phyloP scores from a whole-genome alignment of 2,888 invertebrate species.

The Athalia cordata region DNA sequence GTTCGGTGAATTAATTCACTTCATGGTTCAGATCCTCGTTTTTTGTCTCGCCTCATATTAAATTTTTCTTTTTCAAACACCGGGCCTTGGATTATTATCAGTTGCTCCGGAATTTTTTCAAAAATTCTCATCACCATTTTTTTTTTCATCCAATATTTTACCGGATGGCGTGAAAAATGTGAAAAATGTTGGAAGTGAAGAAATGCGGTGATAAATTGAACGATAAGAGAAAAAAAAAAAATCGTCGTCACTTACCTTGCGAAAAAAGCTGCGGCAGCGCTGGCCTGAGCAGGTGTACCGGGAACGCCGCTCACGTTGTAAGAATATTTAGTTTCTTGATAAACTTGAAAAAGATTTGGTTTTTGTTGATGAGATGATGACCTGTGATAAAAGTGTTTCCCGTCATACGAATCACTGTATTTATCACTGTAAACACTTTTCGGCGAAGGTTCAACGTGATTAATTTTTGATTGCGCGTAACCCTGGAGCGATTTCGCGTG shows the following conservation, averaged over 20 bases:
- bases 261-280: conserved; percentile 78
- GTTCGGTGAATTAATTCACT: too few relatives aligned
- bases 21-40: too few relatives aligned
- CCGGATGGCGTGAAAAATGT: background rate
- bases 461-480: conserved; percentile 51
- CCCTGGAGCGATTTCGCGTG: conserved; percentile 63
- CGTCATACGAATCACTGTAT: conserved; percentile 63
- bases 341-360: conserved; percentile 64
- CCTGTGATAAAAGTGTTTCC: conserved; percentile 55
- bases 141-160: too few relatives aligned
- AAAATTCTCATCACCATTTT: too few relatives aligned
- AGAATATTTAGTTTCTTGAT: conserved; percentile 75
- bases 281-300: conserved; percentile 75
- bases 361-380: conserved; percentile 59
- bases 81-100: too few relatives aligned
- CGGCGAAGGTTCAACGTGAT: conserved; percentile 8
- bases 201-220: background rate
- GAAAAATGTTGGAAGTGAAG: background rate
- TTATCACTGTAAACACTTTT: conserved; percentile 61
- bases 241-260: conserved; percentile 74
- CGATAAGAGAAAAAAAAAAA: background rate
- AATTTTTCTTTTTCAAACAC: too few relatives aligned
- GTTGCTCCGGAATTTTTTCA: too few relatives aligned
- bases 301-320: conserved; percentile 76
- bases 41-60: too few relatives aligned